Conservation (phyloP, 2,888 invertebrate genomes). For the Baronia brevicornis region DNA sequence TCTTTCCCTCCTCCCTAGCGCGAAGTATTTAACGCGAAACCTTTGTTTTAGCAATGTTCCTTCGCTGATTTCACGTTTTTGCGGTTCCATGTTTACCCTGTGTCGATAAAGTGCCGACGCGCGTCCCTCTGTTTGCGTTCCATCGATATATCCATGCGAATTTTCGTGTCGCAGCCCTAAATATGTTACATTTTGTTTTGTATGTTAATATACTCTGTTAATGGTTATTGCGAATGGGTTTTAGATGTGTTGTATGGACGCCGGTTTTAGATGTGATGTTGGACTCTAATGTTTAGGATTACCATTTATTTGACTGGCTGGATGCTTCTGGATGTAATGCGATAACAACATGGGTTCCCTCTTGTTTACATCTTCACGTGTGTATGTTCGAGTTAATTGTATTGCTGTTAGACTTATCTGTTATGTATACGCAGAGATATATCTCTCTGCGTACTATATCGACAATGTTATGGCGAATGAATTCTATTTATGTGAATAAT, state of each 20-base stretch:
- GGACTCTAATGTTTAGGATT: conserved; percentile 17
- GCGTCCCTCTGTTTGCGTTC: conserved; percentile 42
- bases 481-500: too few species aligned
- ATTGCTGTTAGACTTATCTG: too few species aligned
- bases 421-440: too few species aligned
- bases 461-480: too few species aligned
- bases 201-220: conserved; percentile 52
- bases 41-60: conserved; percentile 57
- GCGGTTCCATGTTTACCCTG: conserved; percentile 25
- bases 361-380: too few species aligned
- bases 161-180: conserved; percentile 46
- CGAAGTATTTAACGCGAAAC: conserved; percentile 17
- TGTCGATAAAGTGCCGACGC: conserved; percentile 33
- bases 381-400: too few species aligned
- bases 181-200: conserved; percentile 42
- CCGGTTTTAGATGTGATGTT: conserved; percentile 14
- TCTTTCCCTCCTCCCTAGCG: conserved; percentile 26
- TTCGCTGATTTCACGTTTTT: conserved; percentile 46
- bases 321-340: too few species aligned
- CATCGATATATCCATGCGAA: conserved; percentile 52
- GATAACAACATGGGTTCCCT: too few species aligned
- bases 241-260: conserved; percentile 26
- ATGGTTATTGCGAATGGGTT: conserved; percentile 34
- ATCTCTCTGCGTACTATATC: too few species aligned
- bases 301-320: conserved; percentile 17